Percentiles rank a stretch among this genome's conserved stretches.
phyloP scores from a whole-genome alignment of 1,140 invertebrate genomes.

The Drosophila suzukii region DNA sequence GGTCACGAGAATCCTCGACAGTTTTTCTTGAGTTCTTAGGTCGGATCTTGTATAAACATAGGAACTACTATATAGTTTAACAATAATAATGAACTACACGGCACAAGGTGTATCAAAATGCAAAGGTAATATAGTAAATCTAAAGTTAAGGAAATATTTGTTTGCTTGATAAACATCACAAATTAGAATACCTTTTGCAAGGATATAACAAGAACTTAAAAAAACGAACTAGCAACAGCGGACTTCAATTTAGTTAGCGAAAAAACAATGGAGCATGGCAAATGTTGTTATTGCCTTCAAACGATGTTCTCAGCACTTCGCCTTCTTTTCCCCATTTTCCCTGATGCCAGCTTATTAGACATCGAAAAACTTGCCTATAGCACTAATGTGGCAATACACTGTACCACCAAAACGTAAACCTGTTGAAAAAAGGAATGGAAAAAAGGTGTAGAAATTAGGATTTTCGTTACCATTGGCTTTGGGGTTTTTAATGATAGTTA shows the following conservation, averaged over 20 bases:
- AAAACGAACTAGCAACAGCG: not conserved
- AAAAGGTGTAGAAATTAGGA: slow-evolving; percentile 29
- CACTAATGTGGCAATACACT: not conserved
- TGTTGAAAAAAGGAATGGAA: slow-evolving; percentile 41
- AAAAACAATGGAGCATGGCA: slow-evolving; percentile 29
- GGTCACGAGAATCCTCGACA: too few species aligned
- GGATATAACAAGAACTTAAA: slow-evolving; percentile 6
- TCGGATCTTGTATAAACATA: too few species aligned
- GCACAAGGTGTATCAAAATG: too few species aligned
- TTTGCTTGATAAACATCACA: too few species aligned
- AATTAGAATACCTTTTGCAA: not conserved
- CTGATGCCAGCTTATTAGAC: slow-evolving; percentile 37
- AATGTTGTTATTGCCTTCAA: slow-evolving; percentile 56
- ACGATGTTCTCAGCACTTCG: slow-evolving; percentile 25
- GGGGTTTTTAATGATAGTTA: not conserved
- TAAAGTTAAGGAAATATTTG: too few species aligned
- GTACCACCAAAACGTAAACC: not conserved
- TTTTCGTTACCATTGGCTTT: slow-evolving; percentile 20
- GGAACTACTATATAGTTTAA: too few species aligned
- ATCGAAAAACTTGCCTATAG: slow-evolving; percentile 8
- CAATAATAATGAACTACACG: too few species aligned
- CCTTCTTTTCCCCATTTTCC: slow-evolving; percentile 5
- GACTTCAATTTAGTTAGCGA: slow-evolving; percentile 57
- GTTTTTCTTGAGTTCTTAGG: too few species aligned
- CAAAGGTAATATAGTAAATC: too few species aligned